Base-by-base conservation (phyloP, 2,113 vertebrate species). In the Bambusicola thoracicus region DNA sequence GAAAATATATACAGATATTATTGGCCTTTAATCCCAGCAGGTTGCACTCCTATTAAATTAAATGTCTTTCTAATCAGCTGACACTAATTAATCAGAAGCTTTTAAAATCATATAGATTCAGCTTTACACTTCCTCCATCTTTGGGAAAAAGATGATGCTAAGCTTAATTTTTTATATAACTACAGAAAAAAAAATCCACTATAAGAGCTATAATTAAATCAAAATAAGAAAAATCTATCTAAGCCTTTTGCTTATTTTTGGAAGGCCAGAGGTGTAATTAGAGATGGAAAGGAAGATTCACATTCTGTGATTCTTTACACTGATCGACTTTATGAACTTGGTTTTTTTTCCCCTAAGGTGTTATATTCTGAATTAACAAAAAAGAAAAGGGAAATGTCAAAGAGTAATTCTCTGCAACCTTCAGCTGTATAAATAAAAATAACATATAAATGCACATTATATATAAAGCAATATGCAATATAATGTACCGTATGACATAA, bases 21-120 rank as follows among this genome's bases (percentile, higher is more conserved):
- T 49, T 86, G 19, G 30, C 19, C 49, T 75, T 92, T 73, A 92
- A 80, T 87, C 40, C 43, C 59, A 85, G n/a, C 62, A 85, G 68
- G 15, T 74, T 73, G 55, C 59, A 44, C 20, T 58, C 21, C 48
- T 80, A 13, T 81, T 65, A 94, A 92, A 84, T 80, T 58, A 82
- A 69, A 82, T 65, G 18, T 56, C 75, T 94, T 32, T 77, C 41
- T 85, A 73, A 92, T 82, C 85, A 91, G 66, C 79, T 73, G 62
- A 92, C 87, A 73, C 53, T 55, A 87, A 89, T 80, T 85, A 85
- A 94, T 80, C 56, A 44, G 18, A 40, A 82, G 27, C 41, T 89
- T 91, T 94, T 56, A 77, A 92, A 91, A 73, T 76, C 27, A 32
- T 77, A 88, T 69, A 81, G 87, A 85, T 94, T 87, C 58, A 76